Evolutionary conservation across 2,113 vertebrate species (phyloP).

Genomic region (Pseudonaja textilis): DNA sequence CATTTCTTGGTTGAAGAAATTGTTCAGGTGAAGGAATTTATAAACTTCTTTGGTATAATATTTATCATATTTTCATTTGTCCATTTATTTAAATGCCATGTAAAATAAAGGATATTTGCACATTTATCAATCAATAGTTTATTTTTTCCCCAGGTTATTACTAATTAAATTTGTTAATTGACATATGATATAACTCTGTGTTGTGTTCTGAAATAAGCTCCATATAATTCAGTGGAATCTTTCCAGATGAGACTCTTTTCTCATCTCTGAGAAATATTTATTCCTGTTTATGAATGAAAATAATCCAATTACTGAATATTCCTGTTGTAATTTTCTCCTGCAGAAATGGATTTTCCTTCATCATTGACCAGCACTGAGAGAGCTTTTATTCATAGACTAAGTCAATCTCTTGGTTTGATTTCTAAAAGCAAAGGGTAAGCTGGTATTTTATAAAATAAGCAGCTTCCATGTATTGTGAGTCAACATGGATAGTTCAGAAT

Average conservation of each 20-base stretch:
- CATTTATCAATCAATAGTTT: background rate
- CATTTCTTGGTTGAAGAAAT: background rate
- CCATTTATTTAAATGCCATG: background rate
- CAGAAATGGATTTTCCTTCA: conserved; percentile 94
- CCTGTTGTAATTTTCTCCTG: background rate
- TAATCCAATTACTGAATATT: background rate
- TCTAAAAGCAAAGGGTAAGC: conserved; percentile 92
- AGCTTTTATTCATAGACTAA: conserved; percentile 86
- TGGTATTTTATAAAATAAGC: conserved; percentile 26
- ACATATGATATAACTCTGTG: background rate
- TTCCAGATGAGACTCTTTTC: background rate
- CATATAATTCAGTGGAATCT: background rate
- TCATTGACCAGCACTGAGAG: conserved; percentile 86
- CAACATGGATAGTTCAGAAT: background rate
- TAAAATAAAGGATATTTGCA: background rate
- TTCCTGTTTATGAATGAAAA: background rate
- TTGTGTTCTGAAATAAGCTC: background rate
- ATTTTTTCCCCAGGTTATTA: background rate
- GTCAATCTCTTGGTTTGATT: conserved; percentile 86
- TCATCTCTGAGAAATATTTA: background rate
- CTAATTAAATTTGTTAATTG: background rate
- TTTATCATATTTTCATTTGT: background rate
- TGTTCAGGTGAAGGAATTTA: background rate
- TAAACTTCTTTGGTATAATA: background rate
- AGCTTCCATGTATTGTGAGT: background rate